Conservation (phyloP, 2,797 vertebrate species). For the Leucoraja ocellata region DNA sequence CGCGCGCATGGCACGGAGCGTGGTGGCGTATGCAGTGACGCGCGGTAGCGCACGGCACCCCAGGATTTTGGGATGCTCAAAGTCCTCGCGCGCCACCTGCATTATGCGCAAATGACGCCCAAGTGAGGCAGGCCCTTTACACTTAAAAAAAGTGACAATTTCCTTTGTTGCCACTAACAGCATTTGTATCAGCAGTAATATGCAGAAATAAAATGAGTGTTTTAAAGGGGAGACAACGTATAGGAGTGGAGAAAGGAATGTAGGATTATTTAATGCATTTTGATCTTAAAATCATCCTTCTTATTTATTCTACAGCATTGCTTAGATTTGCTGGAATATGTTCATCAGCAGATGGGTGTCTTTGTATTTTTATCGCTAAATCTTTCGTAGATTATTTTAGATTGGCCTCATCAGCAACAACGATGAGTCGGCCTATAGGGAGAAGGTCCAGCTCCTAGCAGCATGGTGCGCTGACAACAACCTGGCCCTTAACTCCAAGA, state of each 20-base stretch:
- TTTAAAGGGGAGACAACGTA: background rate
- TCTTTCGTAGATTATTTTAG: background rate
- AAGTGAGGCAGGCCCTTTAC: no score
- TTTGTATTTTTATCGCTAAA: background rate
- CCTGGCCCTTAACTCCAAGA: no score
- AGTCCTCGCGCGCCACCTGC: no score
- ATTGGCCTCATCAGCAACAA: no score
- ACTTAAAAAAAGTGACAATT: background rate
- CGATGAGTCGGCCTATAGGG: no score
- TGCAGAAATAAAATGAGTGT: background rate
- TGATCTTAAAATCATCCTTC: background rate
- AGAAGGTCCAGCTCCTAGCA: no score
- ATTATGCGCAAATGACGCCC: no score
- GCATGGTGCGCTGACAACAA: no score
- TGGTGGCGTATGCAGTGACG: no score
- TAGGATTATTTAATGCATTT: background rate
- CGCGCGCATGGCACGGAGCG: no score
- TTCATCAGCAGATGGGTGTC: background rate
- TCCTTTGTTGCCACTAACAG: background rate
- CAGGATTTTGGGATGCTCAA: no score
- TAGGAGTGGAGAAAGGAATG: background rate
- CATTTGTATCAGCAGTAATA: background rate
- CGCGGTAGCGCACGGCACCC: no score
- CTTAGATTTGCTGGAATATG: background rate
- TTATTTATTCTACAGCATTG: background rate